Evolutionary conservation across 1,140 invertebrate species (phyloP).

Genomic region (Drosophila eugracilis): DNA sequence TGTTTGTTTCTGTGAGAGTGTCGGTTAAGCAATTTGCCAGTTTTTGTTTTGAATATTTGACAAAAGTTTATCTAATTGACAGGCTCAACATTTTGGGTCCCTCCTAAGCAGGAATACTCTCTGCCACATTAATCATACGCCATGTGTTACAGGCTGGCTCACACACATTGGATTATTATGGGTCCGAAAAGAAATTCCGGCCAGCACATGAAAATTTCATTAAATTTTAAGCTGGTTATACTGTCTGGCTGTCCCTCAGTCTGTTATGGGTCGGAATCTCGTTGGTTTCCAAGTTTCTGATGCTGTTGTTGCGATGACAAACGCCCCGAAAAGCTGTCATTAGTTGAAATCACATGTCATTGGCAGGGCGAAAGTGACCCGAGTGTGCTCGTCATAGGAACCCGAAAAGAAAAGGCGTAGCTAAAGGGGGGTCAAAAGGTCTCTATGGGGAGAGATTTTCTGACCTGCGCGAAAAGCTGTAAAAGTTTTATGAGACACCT

Average conservation of each 20-base stretch:
- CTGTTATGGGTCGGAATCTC: constrained; percentile 12
- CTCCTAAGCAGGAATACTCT: constrained; percentile 7
- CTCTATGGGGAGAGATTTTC: background rate
- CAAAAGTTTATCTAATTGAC: constrained; percentile 64
- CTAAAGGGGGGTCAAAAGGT: constrained; percentile 4
- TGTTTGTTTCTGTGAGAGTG: constrained; percentile 3
- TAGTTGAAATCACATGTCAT: constrained; percentile 81
- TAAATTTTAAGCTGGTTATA: constrained; percentile 65
- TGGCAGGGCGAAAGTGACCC: constrained; percentile 66
- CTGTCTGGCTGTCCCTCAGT: constrained; percentile 13
- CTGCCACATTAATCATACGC: constrained; percentile 72
- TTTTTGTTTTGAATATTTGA: constrained; percentile 58
- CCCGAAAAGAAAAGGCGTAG: constrained; percentile 30
- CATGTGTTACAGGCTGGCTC: constrained; percentile 41
- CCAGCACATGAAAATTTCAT: constrained; percentile 67
- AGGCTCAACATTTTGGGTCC: constrained; percentile 19
- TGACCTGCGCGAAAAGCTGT: constrained; percentile 7
- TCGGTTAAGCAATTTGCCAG: constrained; percentile 13
- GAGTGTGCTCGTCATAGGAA: constrained; percentile 24
- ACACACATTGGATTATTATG: constrained; percentile 24
- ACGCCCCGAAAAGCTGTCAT: constrained; percentile 69
- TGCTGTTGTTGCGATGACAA: constrained; percentile 30
- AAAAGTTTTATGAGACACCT: constrained; percentile 16
- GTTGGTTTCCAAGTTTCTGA: constrained; percentile 16
- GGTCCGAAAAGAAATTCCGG: constrained; percentile 19